Conservation (phyloP, 2,113 vertebrate species). For the Camelus bactrianus region DNA sequence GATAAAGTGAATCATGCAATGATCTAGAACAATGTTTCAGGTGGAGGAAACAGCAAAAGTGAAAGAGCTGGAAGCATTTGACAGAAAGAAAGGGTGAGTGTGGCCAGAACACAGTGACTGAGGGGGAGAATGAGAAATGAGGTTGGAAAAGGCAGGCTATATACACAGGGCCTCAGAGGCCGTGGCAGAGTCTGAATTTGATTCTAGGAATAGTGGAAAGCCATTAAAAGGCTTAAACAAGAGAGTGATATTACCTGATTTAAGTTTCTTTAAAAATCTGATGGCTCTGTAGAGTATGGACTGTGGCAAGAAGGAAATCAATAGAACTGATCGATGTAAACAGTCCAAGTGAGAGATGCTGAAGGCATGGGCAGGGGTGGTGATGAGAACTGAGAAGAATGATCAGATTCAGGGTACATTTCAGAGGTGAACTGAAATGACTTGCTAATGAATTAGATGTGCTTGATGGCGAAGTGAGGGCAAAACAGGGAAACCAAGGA, state of each 20-base stretch:
- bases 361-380: background rate
- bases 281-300: background rate
- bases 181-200: background rate
- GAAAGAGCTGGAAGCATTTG: background rate
- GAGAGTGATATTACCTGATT: background rate
- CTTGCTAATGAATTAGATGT: background rate
- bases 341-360: background rate
- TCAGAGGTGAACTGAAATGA: background rate
- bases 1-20: background rate
- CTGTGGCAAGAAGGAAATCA: background rate
- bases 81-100: background rate
- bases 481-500: background rate
- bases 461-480: background rate
- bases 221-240: background rate
- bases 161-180: background rate
- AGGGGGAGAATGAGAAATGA: background rate
- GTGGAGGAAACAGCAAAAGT: background rate
- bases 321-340: background rate
- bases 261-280: background rate
- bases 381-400: background rate
- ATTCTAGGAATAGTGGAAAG: constrained; percentile 1
- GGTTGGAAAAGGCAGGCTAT: background rate
- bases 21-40: background rate
- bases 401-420: background rate
- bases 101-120: background rate